Conservation (phyloP, 2,113 vertebrate genomes). For the Ptilorrhoa leucosticta region DNA sequence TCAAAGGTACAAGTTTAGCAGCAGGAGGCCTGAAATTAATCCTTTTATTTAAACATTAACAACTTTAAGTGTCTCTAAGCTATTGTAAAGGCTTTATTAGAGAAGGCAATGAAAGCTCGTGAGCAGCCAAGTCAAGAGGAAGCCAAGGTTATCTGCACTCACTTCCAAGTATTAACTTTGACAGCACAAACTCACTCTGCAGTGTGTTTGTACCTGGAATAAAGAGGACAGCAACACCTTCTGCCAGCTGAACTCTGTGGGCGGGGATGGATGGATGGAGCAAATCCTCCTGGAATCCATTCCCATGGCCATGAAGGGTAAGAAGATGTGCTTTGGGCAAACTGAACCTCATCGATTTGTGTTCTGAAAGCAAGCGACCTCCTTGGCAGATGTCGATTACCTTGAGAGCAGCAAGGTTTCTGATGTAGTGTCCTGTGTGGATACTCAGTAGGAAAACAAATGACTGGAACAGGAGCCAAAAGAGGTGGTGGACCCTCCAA, state of each 20-base stretch:
- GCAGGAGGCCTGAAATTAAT: constrained; percentile 17
- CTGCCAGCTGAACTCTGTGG: background rate
- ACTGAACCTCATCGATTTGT: fast-evolving
- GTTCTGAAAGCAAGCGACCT: background rate
- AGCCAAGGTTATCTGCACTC: background rate
- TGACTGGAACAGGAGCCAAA: background rate
- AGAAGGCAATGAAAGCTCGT: background rate
- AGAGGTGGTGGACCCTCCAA: background rate
- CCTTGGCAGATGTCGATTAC: background rate
- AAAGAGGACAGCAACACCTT: background rate
- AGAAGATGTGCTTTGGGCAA: background rate
- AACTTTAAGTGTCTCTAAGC: background rate
- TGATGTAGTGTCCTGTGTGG: background rate
- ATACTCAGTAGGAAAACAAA: background rate
- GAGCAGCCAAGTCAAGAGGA: background rate
- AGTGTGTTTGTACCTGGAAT: background rate
- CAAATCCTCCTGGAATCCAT: background rate
- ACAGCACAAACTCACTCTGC: background rate
- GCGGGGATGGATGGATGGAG: background rate
- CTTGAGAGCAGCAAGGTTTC: background rate
- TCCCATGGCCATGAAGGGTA: background rate
- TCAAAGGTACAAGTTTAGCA: background rate
- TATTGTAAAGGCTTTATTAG: background rate
- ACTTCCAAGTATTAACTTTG: background rate
- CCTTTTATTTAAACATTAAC: constrained; percentile 28